Conservation (phyloP, 2,797 vertebrate genomes). For the Ibycter americanus region DNA sequence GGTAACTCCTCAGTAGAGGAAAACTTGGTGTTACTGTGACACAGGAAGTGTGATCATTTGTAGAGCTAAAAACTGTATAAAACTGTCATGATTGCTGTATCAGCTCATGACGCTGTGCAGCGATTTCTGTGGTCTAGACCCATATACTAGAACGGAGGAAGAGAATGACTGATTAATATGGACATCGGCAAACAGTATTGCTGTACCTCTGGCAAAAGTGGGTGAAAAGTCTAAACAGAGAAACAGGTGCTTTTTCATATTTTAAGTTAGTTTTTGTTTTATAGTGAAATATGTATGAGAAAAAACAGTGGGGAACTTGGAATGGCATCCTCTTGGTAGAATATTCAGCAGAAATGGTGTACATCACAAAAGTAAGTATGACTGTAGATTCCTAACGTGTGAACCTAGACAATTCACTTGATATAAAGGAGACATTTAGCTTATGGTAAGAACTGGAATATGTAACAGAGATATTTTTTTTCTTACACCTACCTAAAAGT, state of each 20-base stretch:
- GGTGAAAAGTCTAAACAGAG: background rate
- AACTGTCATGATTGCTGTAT: background rate
- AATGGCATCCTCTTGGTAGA: background rate
- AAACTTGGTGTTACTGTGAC: background rate
- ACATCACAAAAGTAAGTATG: background rate
- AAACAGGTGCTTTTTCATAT: background rate
- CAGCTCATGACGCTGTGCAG: background rate
- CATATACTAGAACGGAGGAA: background rate
- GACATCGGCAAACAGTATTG: background rate
- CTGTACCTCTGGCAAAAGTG: background rate
- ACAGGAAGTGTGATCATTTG: background rate
- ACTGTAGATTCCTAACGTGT: background rate
- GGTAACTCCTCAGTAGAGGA: background rate
- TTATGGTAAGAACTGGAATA: background rate
- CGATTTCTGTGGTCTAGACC: background rate
- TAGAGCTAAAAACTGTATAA: background rate
- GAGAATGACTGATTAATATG: background rate
- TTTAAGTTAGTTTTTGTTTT: background rate
- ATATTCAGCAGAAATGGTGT: background rate
- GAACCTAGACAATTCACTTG: background rate
- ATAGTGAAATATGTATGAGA: background rate
- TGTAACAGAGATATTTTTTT: background rate
- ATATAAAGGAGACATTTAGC: background rate
- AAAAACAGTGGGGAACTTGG: background rate
- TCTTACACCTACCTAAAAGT: fast-evolving